These are phyloP conservation scores for Melanchra persicariae DNA, from an alignment of 2,888 invertebrate genomes.

Conservation along the genomic window DNA sequence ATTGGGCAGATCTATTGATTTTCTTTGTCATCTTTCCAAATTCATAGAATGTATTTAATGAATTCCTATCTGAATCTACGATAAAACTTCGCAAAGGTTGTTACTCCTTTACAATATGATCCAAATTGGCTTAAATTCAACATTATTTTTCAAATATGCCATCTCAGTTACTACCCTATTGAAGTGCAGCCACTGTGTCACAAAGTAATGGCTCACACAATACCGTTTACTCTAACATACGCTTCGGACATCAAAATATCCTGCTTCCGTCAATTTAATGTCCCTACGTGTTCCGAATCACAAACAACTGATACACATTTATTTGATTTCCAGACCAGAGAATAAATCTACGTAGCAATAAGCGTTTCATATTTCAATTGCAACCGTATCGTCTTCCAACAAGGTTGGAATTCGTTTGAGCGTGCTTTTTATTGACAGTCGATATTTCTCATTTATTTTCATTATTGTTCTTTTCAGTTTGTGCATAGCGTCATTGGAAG, in stretches of 20 bases:
- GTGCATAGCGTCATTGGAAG: conserved; percentile 49
- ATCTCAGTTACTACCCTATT: conserved; percentile 17
- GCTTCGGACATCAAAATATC: conserved; percentile 47
- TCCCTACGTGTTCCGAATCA: conserved; percentile 50
- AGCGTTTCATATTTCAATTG: conserved; percentile 13
- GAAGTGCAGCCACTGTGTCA: conserved; percentile 9
- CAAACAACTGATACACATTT: conserved; percentile 41
- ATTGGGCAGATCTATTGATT: too few relatives aligned
- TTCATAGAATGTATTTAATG: too few relatives aligned
- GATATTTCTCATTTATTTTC: conserved; percentile 57
- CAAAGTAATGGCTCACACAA: conserved; percentile 25
- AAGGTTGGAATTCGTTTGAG: conserved; percentile 22
- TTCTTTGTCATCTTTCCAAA: too few relatives aligned
- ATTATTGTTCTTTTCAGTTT: conserved; percentile 53
- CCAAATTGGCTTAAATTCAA: background rate
- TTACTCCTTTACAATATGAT: background rate
- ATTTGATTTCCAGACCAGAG: conserved; percentile 46
- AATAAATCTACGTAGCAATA: conserved; percentile 28
- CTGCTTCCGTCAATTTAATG: conserved; percentile 49
- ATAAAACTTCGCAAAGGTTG: background rate
- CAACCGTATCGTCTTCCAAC: background rate
- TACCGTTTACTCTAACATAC: conserved; percentile 28
- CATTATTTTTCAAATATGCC: conserved; percentile 1
- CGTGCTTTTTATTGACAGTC: conserved; percentile 38
- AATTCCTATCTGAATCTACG: background rate